Percentiles rank a stretch among this genome's conserved stretches.
Evolutionary conservation across 1,140 invertebrate species (phyloP).

Genomic region (Tetraneura akinire): DNA sequence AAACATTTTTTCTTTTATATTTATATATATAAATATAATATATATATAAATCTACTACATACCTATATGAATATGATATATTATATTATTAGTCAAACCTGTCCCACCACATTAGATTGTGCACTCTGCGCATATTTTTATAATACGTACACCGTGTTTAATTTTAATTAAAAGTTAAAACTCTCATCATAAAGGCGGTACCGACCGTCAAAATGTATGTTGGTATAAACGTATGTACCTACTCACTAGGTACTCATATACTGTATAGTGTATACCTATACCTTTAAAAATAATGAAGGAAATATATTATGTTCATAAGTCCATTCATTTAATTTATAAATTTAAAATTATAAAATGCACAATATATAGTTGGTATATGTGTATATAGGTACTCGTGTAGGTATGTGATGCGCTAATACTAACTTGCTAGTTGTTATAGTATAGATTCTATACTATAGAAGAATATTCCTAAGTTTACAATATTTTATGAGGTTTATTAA

Average conservation of each 20-base stretch:
- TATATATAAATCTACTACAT: too few relatives aligned
- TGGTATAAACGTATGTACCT: neutral
- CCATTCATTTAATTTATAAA: constrained; percentile 1
- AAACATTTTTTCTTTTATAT: neutral
- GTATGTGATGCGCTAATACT: too few relatives aligned
- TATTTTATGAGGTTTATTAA: neutral
- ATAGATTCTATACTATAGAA: too few relatives aligned
- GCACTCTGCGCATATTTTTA: constrained; percentile 6
- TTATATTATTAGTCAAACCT: neutral
- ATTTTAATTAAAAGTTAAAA: constrained; percentile 29
- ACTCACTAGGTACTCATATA: too few relatives aligned
- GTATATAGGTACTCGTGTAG: neutral
- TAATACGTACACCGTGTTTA: neutral
- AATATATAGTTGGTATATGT: neutral
- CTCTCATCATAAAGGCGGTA: constrained; percentile 13
- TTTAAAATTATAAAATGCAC: neutral
- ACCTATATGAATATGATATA: too few relatives aligned
- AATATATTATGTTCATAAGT: neutral
- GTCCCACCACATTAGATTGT: neutral
- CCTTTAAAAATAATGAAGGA: neutral
- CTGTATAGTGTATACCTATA: too few relatives aligned
- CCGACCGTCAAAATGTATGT: neutral
- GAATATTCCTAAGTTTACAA: neutral
- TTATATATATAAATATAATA: too few relatives aligned
- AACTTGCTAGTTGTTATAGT: too few relatives aligned